A percentile compares a stretch with the other conserved stretches of the same genome.
Evolutionary conservation across 2,113 vertebrate genomes (phyloP).

Genomic region (Poeciliopsis turrubarensis): DNA sequence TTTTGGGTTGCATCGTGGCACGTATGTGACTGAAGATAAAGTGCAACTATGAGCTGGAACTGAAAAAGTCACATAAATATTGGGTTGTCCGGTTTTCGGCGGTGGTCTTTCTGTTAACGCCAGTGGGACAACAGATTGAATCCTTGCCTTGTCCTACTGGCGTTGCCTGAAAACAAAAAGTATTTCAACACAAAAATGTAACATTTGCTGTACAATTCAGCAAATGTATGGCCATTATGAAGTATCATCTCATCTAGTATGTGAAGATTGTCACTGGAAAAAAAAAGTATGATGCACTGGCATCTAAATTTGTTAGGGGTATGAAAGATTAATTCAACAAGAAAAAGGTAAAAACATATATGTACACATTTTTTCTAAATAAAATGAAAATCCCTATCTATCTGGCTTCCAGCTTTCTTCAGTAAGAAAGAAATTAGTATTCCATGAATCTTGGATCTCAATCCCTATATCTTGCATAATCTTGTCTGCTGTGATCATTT

Average conservation of each 20-base stretch:
- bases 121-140: too few species aligned
- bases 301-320: too few species aligned
- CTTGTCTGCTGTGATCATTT: conserved; percentile 32
- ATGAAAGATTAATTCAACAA: too few species aligned
- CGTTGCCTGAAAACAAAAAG: background rate
- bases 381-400: too few species aligned
- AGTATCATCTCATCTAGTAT: too few species aligned
- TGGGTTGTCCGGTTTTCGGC: background rate
- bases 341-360: too few species aligned
- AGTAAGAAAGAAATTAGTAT: background rate
- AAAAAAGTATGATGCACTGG: too few species aligned
- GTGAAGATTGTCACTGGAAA: too few species aligned
- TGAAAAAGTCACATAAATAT: background rate
- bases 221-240: too few species aligned
- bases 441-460: background rate
- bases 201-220: too few species aligned
- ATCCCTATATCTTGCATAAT: conserved; percentile 51
- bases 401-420: background rate
- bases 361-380: too few species aligned
- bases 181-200: background rate
- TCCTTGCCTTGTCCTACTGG: too few species aligned
- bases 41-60: conserved; percentile 12
- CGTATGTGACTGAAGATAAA: conserved; percentile 26
- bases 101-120: background rate
- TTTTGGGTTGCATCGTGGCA: conserved; percentile 21